phyloP scores from a whole-genome alignment of 2,888 invertebrate genomes.

The Cerceris rybyensis region DNA sequence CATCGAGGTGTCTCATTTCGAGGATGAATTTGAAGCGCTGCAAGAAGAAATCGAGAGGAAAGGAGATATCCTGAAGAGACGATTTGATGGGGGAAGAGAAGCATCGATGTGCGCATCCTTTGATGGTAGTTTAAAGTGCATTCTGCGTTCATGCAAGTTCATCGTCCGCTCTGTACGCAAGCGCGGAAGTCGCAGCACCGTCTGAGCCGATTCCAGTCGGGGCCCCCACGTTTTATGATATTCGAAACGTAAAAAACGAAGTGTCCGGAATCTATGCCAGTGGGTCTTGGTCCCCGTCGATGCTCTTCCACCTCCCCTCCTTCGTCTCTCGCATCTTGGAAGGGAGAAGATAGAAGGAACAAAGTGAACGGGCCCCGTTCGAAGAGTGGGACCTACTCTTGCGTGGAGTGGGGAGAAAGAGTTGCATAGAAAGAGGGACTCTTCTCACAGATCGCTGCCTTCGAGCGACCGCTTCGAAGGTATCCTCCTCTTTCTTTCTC shows the following conservation, averaged over 20 bases:
- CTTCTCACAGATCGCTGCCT: conserved; percentile 14
- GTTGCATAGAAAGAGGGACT: conserved; percentile 47
- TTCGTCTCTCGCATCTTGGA: too few species aligned
- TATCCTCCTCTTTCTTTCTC: conserved; percentile 30
- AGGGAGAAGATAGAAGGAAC: conserved; percentile 21
- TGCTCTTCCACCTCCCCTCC: conserved; percentile 44
- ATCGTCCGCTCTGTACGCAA: conserved; percentile 18
- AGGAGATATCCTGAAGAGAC: too few species aligned
- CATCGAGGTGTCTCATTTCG: too few species aligned
- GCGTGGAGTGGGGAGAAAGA: conserved; percentile 31
- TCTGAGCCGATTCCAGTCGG: conserved; percentile 75
- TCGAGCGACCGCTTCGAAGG: conserved; percentile 9
- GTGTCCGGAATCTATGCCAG: conserved; percentile 79
- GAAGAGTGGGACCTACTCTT: conserved; percentile 2
- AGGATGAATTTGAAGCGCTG: too few species aligned
- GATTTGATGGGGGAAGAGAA: neutral
- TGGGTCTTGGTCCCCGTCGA: conserved; percentile 76
- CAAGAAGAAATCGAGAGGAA: neutral
- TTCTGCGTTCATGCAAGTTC: neutral
- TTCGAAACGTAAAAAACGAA: conserved; percentile 81
- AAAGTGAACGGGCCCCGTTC: conserved; percentile 21
- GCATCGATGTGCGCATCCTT: neutral
- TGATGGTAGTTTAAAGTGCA: neutral
- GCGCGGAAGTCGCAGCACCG: conserved; percentile 59
- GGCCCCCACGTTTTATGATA: conserved; percentile 80